Conservation (phyloP, 2,113 vertebrate genomes). For the Brienomyrus longianalis region DNA sequence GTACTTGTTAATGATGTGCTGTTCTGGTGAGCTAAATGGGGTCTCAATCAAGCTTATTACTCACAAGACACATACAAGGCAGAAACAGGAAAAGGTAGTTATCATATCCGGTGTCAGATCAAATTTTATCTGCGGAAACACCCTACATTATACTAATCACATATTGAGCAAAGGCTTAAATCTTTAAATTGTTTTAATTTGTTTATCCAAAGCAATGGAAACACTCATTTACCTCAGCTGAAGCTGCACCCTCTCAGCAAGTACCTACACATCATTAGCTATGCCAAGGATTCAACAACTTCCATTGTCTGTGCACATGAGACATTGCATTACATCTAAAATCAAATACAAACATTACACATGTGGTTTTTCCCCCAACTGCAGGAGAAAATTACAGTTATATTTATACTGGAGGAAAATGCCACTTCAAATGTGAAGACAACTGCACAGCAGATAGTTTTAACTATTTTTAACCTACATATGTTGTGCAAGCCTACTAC, state of each 20-base stretch:
- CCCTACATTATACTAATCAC: not conserved
- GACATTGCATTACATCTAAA: not conserved
- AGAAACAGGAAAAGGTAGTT: not conserved
- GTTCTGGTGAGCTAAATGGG: not conserved
- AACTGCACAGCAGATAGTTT: not conserved
- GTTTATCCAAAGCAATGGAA: not conserved
- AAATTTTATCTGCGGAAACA: not conserved
- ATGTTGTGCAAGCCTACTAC: not conserved
- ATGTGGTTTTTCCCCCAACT: not conserved
- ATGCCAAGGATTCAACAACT: not conserved
- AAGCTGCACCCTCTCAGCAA: not conserved
- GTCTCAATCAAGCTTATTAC: not conserved
- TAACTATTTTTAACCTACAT: not conserved
- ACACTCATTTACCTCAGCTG: not conserved
- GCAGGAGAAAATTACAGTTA: not conserved
- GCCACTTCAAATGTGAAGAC: not conserved
- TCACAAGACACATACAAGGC: not conserved
- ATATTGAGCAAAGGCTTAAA: not conserved
- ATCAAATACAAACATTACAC: not conserved
- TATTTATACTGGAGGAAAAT: not conserved
- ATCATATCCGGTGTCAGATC: not conserved
- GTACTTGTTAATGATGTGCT: not conserved
- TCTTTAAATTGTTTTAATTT: not conserved
- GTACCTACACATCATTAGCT: not conserved
- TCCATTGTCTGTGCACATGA: not conserved